Percentiles rank a stretch among this genome's conserved stretches.
phyloP scores from a whole-genome alignment of 2,888 invertebrate genomes.

The Clostera curtula region DNA sequence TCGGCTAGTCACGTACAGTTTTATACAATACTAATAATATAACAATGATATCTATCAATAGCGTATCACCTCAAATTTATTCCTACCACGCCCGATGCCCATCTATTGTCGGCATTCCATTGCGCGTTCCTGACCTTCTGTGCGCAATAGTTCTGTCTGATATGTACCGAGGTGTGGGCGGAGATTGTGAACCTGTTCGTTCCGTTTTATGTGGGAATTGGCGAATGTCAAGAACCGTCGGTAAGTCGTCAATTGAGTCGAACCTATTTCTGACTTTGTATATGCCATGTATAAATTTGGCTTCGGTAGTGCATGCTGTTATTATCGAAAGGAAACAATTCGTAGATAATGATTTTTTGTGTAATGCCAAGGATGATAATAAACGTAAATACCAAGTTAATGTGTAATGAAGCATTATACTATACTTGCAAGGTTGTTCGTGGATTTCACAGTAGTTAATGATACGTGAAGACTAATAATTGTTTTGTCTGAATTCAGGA shows the following conservation, averaged over 20 bases:
- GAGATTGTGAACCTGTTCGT: constrained; percentile 18
- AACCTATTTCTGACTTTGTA: no score
- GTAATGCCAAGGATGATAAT: no score
- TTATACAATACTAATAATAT: constrained; percentile 18
- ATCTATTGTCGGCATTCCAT: constrained; percentile 59
- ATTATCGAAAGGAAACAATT: no score
- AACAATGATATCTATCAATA: constrained; percentile 27
- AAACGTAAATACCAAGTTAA: no score
- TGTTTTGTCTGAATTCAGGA: no score
- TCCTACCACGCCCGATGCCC: constrained; percentile 40
- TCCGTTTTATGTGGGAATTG: constrained; percentile 16
- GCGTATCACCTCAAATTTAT: constrained; percentile 39
- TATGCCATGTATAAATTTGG: no score
- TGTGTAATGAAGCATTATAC: no score
- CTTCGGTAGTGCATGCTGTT: no score
- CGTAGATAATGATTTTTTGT: no score
- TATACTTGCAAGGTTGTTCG: no score
- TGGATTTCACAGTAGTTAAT: no score
- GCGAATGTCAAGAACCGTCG: constrained; percentile 9
- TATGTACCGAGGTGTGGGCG: constrained; percentile 28
- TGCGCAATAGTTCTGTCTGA: constrained; percentile 25
- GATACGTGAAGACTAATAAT: no score
- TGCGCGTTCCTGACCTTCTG: constrained; percentile 53
- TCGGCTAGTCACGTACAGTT: constrained; percentile 17
- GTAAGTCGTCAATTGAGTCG: neutral